Evolutionary conservation across 2,888 invertebrate genomes (phyloP).

Genomic region (Platypus cylindrus): DNA sequence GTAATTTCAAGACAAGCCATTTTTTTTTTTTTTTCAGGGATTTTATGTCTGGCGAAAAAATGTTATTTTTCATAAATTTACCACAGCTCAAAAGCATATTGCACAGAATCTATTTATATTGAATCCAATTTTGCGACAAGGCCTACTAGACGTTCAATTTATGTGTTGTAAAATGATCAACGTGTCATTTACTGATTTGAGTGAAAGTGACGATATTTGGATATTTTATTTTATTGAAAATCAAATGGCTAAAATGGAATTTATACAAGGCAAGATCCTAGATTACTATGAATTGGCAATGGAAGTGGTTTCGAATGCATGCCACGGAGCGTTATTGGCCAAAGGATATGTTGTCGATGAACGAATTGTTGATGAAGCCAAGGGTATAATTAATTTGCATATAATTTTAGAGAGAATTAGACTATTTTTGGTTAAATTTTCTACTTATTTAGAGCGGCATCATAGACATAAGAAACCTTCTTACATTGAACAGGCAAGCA

Average conservation of each 20-base stretch:
- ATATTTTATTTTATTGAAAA: conserved; percentile 59
- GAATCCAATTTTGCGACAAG: conserved; percentile 57
- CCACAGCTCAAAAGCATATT: conserved; percentile 44
- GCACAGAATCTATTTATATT: conserved; percentile 60
- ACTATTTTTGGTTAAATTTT: conserved; percentile 1
- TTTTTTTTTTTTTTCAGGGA: conserved; percentile 17
- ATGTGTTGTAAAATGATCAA: conserved; percentile 53
- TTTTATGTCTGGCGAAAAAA: conserved; percentile 27
- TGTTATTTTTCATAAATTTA: conserved; percentile 56
- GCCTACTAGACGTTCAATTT: conserved; percentile 55
- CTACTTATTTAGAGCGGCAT: conserved; percentile 2
- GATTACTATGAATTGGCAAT: conserved; percentile 41
- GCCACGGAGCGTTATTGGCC: conserved; percentile 58
- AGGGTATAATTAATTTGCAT: conserved; percentile 16
- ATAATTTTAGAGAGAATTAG: no score
- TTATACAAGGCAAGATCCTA: conserved; percentile 29
- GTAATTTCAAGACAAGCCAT: no score
- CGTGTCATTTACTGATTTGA: conserved; percentile 48
- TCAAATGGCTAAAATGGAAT: conserved; percentile 40
- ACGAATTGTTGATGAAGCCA: conserved; percentile 22
- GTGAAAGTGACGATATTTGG: conserved; percentile 37
- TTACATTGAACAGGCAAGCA: conserved; percentile 77
- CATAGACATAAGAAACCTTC: conserved; percentile 34
- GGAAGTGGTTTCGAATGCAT: conserved; percentile 53
- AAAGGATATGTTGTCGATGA: conserved; percentile 74